A percentile compares a stretch with the other conserved stretches of the same genome.
Conservation (phyloP, 2,113 vertebrate species). For the Myrmecobius fasciatus region DNA sequence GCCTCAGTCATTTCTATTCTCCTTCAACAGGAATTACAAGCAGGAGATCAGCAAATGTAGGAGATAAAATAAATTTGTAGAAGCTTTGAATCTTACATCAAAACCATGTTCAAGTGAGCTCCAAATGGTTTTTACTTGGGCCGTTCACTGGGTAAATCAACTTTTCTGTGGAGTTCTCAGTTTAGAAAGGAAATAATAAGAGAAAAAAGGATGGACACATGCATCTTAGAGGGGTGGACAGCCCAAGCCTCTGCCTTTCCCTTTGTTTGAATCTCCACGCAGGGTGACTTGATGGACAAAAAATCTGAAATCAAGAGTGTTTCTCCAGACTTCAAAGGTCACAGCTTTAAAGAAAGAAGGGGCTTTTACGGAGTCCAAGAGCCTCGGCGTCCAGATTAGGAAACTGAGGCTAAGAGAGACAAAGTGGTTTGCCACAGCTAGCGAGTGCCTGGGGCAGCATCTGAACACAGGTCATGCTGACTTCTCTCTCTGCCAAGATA, state of each 20-base stretch:
- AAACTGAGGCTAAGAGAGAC: neutral
- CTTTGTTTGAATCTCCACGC: slow-evolving; percentile 50
- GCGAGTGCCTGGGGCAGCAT: neutral
- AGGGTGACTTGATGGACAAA: slow-evolving; percentile 67
- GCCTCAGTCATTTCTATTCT: slow-evolving; percentile 94
- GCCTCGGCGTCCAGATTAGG: neutral
- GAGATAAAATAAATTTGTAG: slow-evolving; percentile 95
- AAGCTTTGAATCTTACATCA: slow-evolving; percentile 95
- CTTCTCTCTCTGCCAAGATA: neutral
- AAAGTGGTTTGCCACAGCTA: neutral
- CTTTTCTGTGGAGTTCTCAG: slow-evolving; percentile 74
- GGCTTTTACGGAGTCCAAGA: neutral
- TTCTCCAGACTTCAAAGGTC: slow-evolving; percentile 52
- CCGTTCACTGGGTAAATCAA: slow-evolving; percentile 89
- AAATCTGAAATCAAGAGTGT: slow-evolving; percentile 51
- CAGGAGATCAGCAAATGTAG: slow-evolving; percentile 89
- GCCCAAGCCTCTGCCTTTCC: slow-evolving; percentile 55
- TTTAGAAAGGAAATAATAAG: slow-evolving; percentile 64
- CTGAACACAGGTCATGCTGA: neutral
- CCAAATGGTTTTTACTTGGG: slow-evolving; percentile 84
- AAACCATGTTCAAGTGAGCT: slow-evolving; percentile 84
- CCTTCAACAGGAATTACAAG: slow-evolving; percentile 94
- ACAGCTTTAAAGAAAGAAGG: neutral
- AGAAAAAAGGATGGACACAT: slow-evolving; percentile 41
- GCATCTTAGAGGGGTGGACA: slow-evolving; percentile 29